Conservation (phyloP, 2,797 vertebrate genomes). For the Takifugu rubripes region DNA sequence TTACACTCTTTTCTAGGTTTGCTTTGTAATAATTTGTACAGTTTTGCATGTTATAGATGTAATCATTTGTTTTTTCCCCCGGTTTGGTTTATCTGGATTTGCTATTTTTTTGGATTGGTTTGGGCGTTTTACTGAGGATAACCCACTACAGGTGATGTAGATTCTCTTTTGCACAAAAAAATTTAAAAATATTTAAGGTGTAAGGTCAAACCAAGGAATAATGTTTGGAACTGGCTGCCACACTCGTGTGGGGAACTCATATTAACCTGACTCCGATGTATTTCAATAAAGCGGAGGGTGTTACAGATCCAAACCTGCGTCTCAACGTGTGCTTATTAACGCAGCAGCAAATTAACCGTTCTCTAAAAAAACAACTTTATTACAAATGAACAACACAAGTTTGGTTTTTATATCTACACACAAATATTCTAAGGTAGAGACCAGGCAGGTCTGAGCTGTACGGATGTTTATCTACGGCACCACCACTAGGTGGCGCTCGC, state of each 20-base stretch:
- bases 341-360: background rate
- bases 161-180: conserved; percentile 94
- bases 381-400: conserved; percentile 53
- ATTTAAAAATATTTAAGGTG: conserved; percentile 89
- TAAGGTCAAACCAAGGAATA: conserved; percentile 76
- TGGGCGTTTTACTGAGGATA: conserved; percentile 86
- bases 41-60: conserved; percentile 97
- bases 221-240: conserved; percentile 85
- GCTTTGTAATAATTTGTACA: conserved; percentile 98
- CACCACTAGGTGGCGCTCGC: too few species aligned
- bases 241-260: conserved; percentile 87
- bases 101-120: conserved; percentile 78
- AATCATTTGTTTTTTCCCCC: conserved; percentile 82
- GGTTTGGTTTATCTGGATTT: conserved; percentile 74
- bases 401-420: conserved; percentile 58
- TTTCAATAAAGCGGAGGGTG: conserved; percentile 96
- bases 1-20: conserved; percentile 82
- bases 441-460: too few species aligned
- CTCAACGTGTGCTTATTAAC: conserved; percentile 40
- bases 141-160: conserved; percentile 89
- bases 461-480: too few species aligned
- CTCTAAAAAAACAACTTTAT: conserved; percentile 54
- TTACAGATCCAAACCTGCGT: conserved; percentile 71
- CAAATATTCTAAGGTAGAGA: conserved; percentile 10
- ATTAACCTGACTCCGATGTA: conserved; percentile 96